Evolutionary conservation across 2,113 vertebrate species (phyloP).

Genomic region (Dipodomys ordii): DNA sequence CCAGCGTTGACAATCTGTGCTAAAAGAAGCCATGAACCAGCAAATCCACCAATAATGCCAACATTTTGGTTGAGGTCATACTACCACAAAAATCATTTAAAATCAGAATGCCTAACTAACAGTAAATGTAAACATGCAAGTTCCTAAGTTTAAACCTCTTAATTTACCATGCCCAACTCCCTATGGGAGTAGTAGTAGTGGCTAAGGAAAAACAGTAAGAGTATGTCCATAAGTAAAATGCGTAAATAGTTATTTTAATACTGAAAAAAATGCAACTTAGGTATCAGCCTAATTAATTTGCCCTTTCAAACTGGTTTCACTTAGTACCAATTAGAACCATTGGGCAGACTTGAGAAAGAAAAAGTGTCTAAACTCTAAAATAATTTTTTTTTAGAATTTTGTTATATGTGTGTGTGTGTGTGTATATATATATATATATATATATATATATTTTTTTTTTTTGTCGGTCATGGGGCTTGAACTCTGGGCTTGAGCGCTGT

Average conservation of each 20-base stretch:
- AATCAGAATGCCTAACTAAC: slow-evolving; percentile 5
- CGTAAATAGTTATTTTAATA: background rate
- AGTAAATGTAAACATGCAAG: background rate
- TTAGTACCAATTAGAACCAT: background rate
- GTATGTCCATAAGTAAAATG: slow-evolving; percentile 32
- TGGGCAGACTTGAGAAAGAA: background rate
- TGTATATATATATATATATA: too few relatives aligned
- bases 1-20: background rate
- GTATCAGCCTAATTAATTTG: slow-evolving; percentile 8
- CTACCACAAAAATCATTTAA: background rate
- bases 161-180: background rate
- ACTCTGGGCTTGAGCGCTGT: too few relatives aligned
- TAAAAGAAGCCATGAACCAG: background rate
- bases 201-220: background rate
- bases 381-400: too few relatives aligned
- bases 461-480: too few relatives aligned
- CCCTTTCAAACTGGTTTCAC: slow-evolving; percentile 29
- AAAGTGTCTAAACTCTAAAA: slow-evolving; percentile 44
- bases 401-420: too few relatives aligned
- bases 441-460: too few relatives aligned
- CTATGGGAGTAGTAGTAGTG: background rate
- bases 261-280: slow-evolving; percentile 16
- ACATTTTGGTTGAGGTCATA: background rate
- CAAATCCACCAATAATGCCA: slow-evolving; percentile 4
- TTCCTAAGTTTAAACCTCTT: background rate